Percentiles rank a stretch among this genome's conserved stretches.
These are phyloP conservation scores for Phymanthus crucifer DNA, from an alignment of 92 coral and sea anemone genomes.

Conservation along the genomic window DNA sequence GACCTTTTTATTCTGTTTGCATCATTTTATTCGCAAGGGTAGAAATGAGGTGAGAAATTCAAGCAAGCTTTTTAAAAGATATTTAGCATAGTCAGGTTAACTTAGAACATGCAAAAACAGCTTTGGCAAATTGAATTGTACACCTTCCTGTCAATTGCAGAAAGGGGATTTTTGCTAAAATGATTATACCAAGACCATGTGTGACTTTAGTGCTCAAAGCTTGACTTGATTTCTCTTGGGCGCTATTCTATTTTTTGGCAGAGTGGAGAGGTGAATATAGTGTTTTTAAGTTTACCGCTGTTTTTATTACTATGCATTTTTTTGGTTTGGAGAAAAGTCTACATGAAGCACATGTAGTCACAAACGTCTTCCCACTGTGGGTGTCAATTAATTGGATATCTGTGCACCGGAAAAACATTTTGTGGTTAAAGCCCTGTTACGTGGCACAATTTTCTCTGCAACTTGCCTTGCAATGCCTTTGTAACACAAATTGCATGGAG, in stretches of 20 bases:
- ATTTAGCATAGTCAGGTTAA: not conserved
- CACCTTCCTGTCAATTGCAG: not conserved
- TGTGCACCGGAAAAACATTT: too few species aligned
- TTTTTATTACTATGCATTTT: too few species aligned
- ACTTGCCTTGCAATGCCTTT: too few species aligned
- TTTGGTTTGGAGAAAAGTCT: too few species aligned
- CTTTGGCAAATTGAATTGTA: not conserved
- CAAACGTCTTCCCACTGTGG: too few species aligned
- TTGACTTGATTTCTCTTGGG: not conserved
- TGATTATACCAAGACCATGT: not conserved
- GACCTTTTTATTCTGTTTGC: not conserved
- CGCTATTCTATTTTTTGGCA: not conserved
- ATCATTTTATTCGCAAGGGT: constrained; percentile 10
- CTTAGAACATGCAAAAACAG: not conserved
- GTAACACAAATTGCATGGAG: too few species aligned
- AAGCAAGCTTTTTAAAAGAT: not conserved
- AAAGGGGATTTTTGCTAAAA: not conserved
- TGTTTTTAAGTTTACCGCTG: too few species aligned
- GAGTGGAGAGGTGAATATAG: too few species aligned
- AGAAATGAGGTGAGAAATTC: not conserved
- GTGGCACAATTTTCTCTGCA: too few species aligned
- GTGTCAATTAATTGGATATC: too few species aligned
- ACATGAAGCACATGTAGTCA: too few species aligned
- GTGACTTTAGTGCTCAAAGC: not conserved
- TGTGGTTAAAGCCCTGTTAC: too few species aligned